Evolutionary conservation across 2,888 invertebrate genomes (phyloP), one percentile per base, ranked within the genome.

Genomic region (Scaeva pyrastri): DNA sequence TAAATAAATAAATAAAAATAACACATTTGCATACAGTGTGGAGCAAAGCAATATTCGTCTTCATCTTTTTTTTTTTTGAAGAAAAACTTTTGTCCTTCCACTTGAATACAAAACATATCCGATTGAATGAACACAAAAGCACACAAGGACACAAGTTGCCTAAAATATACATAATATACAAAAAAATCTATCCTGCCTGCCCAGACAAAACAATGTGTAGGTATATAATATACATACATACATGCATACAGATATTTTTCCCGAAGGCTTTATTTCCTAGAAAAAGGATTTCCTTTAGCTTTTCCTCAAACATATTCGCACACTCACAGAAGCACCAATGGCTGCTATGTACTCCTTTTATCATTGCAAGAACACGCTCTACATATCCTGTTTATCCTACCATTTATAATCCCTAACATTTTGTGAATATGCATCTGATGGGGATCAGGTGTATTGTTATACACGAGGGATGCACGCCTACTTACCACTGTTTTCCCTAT

Each of bases 51-150:
- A 66, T 48, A 48, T 48, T 48, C 21, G 3, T 52, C 14, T 6
- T 23, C 14, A n/a, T 39, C 36, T 58, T 26, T 26, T 26, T 58
- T 19, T 58, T 16, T 64, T 74, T 75, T 71, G 70, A 0, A 45
- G 12, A 5, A 70, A 58, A 81, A 76, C 73, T 81, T 81, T 73
- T 77, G 76, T 85, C 85, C 81, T 81, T 85, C 77, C 81, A 81
- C 81, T 77, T 81, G 81, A 85, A 81, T 77, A 85, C 81, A 81
- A 85, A 81, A 81, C 81, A 85, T 85, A 68, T 85, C 85, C 85
- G 81, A 77, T 85, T 85, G 81, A 85, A 81, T 85, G 81, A 85
- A 81, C 85, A 85, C 81, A 84, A 79, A 84, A n/a, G n/a, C 84
- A 72, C 66, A 64, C 64, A 84, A 31, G 31, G 80, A 72, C 71